phyloP scores from a whole-genome alignment of 2,113 vertebrate species.

The Lophochroa leadbeateri region DNA sequence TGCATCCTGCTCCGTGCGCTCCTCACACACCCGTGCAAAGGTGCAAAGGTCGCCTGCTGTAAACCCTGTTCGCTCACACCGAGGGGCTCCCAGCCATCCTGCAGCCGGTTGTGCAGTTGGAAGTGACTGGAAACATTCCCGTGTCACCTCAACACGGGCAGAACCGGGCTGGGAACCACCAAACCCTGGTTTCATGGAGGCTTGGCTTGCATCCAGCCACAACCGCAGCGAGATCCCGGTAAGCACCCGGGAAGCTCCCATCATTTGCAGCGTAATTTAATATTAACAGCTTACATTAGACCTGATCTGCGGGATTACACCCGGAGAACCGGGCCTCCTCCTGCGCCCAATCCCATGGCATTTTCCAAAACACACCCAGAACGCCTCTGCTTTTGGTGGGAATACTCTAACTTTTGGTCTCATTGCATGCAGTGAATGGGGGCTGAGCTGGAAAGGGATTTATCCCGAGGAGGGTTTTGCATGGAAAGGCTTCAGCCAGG shows the following conservation, averaged over 20 bases:
- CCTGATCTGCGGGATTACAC: not conserved
- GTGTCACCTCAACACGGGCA: not conserved
- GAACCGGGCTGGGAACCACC: not conserved
- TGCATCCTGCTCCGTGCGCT: not conserved
- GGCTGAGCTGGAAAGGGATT: not conserved
- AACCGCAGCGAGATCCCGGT: not conserved
- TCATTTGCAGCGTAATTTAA: not conserved
- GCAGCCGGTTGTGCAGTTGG: not conserved
- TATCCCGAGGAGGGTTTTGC: not conserved
- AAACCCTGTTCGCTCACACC: not conserved
- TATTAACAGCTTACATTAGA: not conserved
- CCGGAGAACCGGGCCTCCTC: accelerated
- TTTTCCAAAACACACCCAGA: accelerated
- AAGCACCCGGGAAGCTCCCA: not conserved
- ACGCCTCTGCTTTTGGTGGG: accelerated
- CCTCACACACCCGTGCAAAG: not conserved
- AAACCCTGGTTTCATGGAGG: not conserved
- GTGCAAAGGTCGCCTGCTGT: not conserved
- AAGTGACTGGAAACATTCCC: not conserved
- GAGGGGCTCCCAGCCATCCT: not conserved
- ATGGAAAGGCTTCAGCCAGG: not conserved
- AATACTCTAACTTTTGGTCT: not conserved
- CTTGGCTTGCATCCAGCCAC: not conserved
- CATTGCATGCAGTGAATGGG: not conserved
- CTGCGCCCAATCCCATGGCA: too few relatives aligned